Conservation (phyloP, 2,797 vertebrate species). For the Odontamblyopus rebecca region DNA sequence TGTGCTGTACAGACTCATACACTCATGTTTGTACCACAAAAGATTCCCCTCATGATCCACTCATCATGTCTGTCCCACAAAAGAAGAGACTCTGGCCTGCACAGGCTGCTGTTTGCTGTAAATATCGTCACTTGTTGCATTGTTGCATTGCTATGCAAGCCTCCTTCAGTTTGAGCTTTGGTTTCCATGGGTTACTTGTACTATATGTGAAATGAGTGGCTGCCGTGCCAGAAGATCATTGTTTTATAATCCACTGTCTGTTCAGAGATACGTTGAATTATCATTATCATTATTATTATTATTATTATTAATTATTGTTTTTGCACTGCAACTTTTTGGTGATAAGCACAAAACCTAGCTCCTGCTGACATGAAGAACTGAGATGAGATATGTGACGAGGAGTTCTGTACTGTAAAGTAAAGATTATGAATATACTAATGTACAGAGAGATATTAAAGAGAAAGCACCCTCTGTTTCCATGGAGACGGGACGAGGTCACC, state of each 20-base stretch:
- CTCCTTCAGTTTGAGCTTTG: slow-evolving; percentile 87
- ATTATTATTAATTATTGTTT: slow-evolving; percentile 89
- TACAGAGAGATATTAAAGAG: slow-evolving; percentile 85
- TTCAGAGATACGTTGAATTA: slow-evolving; percentile 85
- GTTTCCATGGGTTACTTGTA: slow-evolving; percentile 90
- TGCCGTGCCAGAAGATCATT: slow-evolving; percentile 96
- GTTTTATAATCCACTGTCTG: slow-evolving; percentile 93
- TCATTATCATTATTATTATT: slow-evolving; percentile 84
- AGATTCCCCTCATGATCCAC: slow-evolving; percentile 84
- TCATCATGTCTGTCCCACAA: slow-evolving; percentile 89
- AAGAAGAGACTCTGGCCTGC: slow-evolving; percentile 76
- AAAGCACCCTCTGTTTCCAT: slow-evolving; percentile 42
- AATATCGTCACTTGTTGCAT: slow-evolving; percentile 88
- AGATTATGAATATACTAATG: slow-evolving; percentile 80
- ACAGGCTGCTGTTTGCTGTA: slow-evolving; percentile 88
- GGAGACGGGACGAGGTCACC: slow-evolving; percentile 46
- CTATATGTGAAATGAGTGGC: slow-evolving; percentile 99
- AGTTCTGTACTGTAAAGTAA: slow-evolving; percentile 94
- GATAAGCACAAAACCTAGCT: slow-evolving; percentile 99
- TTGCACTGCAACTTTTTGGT: slow-evolving; percentile 99
- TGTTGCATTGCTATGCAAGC: slow-evolving; percentile 99
- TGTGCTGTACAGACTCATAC: slow-evolving; percentile 91
- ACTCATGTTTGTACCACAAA: slow-evolving; percentile 56
- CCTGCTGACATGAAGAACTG: slow-evolving; percentile 97
- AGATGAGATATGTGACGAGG: slow-evolving; percentile 89